A percentile compares a stretch with the other conserved stretches of the same genome.
phyloP scores from a whole-genome alignment of 2,888 invertebrate species.

The Plagodis pulveraria region DNA sequence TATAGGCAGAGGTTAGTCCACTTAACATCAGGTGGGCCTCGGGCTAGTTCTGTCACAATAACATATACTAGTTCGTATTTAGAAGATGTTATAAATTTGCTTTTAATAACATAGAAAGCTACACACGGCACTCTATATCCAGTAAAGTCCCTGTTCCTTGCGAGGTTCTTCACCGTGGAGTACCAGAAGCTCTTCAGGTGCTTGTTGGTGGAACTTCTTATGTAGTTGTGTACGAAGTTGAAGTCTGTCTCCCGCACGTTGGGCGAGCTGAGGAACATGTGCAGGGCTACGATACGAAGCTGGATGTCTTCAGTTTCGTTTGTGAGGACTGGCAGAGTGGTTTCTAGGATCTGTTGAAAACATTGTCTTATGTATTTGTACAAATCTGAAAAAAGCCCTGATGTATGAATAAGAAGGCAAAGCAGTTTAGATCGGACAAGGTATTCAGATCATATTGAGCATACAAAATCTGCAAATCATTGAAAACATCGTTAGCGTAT shows the following conservation, averaged over 20 bases:
- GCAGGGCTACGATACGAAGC: conserved; percentile 87
- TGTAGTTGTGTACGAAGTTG: conserved; percentile 88
- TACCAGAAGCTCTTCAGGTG: conserved; percentile 90
- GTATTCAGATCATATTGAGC: no score
- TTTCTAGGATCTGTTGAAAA: conserved; percentile 73
- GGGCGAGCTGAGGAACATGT: conserved; percentile 85
- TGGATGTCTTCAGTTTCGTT: conserved; percentile 88
- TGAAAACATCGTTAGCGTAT: no score
- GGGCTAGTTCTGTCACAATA: no score
- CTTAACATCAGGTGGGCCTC: no score
- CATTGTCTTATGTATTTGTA: no score
- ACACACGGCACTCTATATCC: conserved; percentile 88
- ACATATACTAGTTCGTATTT: no score
- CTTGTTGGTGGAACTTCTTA: conserved; percentile 85
- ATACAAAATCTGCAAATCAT: no score
- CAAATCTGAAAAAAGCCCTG: no score
- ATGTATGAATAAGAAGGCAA: no score
- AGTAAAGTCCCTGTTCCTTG: conserved; percentile 86
- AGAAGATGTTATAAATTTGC: no score
- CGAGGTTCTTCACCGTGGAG: conserved; percentile 88
- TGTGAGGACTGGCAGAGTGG: conserved; percentile 87
- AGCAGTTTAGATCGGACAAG: no score
- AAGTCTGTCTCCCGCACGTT: conserved; percentile 87
- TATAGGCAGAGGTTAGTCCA: no score
- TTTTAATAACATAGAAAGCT: conserved; percentile 4